Base-by-base conservation (phyloP, 2,113 vertebrate species). In the Blennius ocellaris region DNA sequence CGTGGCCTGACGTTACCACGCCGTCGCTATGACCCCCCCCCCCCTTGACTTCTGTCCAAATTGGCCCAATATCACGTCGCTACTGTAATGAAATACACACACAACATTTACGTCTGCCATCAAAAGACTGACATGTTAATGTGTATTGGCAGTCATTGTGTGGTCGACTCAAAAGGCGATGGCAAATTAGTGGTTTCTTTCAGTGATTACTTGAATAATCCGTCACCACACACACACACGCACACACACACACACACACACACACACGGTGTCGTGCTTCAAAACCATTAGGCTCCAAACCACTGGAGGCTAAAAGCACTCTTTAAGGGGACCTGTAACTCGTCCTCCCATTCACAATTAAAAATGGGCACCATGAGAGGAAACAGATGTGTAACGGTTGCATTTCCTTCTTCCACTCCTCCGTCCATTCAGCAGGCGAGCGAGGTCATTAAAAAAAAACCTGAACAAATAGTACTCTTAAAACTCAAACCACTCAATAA, bases 271-370 rank as follows among this genome's bases (percentile, higher is more conserved):
- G 55, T 71, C 8, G 7, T 71, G 44, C 74, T 79, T 68, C 78
- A 11, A 69, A 84, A 78, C 72, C 85, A 87, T 82, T 71, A 70
- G 51, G 64, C 58, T 70, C 52, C 1, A 69, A 69, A 72, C n/a
- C n/a, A 67, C 63, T 66, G 62, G 48, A 60, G 67, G 65, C 68
- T 62, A 49, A 74, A 72, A 67, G 52, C 54, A 60, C 66, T 48
- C 62, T 69, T 79, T 80, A 73, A 36, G 45, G 69, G 47, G 60
- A 53, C n/a, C 64, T 70, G 44, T 7, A 63, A 76, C 71, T 79
- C 71, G 76, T 80, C 56, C 53, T 82, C 72, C 71, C 62, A 85
- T 87, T 86, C 81, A 86, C 60, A 84, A 76, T 88, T 83, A 68
- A 63, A 80, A 87, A 87, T 59, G 36, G 70, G 82, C 77, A 81